phyloP scores from a whole-genome alignment of 2,888 invertebrate species.

The Acronicta leporina region DNA sequence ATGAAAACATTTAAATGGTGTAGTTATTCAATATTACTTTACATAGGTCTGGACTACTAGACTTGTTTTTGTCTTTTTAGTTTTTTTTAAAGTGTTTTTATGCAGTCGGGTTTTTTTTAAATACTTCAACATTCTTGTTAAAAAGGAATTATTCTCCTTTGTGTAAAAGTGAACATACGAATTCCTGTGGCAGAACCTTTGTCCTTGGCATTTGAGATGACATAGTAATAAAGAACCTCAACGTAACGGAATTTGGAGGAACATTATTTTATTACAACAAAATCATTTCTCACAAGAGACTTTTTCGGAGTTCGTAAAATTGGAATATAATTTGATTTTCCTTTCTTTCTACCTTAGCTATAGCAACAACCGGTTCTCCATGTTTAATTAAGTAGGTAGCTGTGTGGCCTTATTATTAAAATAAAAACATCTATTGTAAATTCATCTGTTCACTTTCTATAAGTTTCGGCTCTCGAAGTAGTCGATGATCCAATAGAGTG shows the following conservation, averaged over 20 bases:
- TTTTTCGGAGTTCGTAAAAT: background rate
- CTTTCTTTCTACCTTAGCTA: background rate
- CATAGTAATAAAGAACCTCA: slow-evolving; percentile 2
- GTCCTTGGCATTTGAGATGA: slow-evolving; percentile 16
- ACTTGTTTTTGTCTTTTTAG: no score
- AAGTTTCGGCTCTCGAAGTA: background rate
- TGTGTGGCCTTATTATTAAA: no score
- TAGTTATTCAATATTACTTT: no score
- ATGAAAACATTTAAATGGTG: no score
- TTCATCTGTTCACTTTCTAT: no score
- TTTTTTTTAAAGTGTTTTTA: no score
- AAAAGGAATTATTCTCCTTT: slow-evolving; percentile 11
- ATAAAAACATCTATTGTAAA: no score
- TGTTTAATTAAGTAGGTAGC: no score
- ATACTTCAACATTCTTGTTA: slow-evolving; percentile 13
- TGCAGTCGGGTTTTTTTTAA: no score
- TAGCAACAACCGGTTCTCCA: background rate
- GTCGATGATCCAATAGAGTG: background rate
- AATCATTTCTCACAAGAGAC: slow-evolving; percentile 4
- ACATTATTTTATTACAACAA: slow-evolving; percentile 3
- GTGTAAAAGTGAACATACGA: slow-evolving; percentile 17
- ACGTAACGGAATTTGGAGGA: slow-evolving; percentile 4
- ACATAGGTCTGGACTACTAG: no score
- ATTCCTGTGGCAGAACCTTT: slow-evolving; percentile 17
- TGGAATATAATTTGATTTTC: background rate